Evolutionary conservation across 2,888 invertebrate genomes (phyloP).

Genomic region (Ariolimax columbianus): DNA sequence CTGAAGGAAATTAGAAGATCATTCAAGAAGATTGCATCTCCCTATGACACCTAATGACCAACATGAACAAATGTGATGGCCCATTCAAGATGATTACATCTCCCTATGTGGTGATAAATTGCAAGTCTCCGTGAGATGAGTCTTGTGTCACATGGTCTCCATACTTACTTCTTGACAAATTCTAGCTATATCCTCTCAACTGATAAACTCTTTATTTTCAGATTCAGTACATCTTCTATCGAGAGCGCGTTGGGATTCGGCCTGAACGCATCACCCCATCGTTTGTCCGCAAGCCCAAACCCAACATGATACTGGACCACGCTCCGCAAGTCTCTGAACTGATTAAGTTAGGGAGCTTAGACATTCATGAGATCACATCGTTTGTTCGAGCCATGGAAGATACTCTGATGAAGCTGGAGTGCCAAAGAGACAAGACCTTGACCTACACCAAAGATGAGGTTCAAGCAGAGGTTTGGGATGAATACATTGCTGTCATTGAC

Average conservation of each 20-base stretch:
- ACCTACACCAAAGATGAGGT: conserved; percentile 78
- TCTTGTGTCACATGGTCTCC: no score
- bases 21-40: no score
- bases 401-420: conserved; percentile 82
- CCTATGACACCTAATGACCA: no score
- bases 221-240: conserved; percentile 97
- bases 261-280: conserved; percentile 77
- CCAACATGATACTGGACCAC: conserved; percentile 88
- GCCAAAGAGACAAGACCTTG: conserved; percentile 74
- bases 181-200: background rate
- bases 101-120: no score
- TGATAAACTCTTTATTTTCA: background rate
- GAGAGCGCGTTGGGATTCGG: conserved; percentile 91
- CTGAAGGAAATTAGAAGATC: no score
- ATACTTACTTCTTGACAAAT: no score
- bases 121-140: no score
- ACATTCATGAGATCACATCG: conserved; percentile 92
- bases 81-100: no score
- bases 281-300: conserved; percentile 77
- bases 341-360: conserved; percentile 94
- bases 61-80: no score
- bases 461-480: conserved; percentile 78
- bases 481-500: conserved; percentile 77
- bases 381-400: conserved; percentile 96
- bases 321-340: conserved; percentile 96